Evolutionary conservation across 2,888 invertebrate genomes (phyloP).

Genomic region (Apocheima hispidaria): DNA sequence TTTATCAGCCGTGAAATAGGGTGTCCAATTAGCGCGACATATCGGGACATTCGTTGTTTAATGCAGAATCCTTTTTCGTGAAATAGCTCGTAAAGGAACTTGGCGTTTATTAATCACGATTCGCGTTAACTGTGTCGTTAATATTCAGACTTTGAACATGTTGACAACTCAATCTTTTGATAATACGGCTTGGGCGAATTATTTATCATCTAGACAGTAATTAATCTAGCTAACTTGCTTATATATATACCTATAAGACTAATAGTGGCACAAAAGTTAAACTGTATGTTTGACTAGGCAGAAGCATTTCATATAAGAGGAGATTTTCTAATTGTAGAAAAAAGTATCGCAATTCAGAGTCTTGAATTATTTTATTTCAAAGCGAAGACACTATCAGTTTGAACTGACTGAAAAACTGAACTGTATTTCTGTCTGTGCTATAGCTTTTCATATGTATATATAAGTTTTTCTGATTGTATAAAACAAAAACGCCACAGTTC

Average conservation of each 20-base stretch:
- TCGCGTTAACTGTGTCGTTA: constrained; percentile 72
- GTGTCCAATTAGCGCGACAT: constrained; percentile 60
- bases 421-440: too few relatives aligned
- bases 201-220: constrained; percentile 31
- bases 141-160: constrained; percentile 67
- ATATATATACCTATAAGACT: background rate
- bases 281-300: too few relatives aligned
- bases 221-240: constrained; percentile 35
- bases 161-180: constrained; percentile 78
- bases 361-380: too few relatives aligned
- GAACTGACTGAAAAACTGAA: background rate
- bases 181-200: constrained; percentile 53
- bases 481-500: too few relatives aligned
- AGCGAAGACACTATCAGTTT: too few relatives aligned
- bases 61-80: constrained; percentile 59
- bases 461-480: too few relatives aligned
- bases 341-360: too few relatives aligned
- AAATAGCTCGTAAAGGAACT: constrained; percentile 70
- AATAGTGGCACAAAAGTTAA: background rate
- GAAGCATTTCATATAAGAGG: too few relatives aligned
- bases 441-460: too few relatives aligned
- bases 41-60: constrained; percentile 59
- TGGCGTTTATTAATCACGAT: constrained; percentile 69
- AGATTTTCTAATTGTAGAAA: too few relatives aligned
- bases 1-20: constrained; percentile 48